Conservation (phyloP, 2,888 invertebrate genomes). For the Nemurella pictetii region DNA sequence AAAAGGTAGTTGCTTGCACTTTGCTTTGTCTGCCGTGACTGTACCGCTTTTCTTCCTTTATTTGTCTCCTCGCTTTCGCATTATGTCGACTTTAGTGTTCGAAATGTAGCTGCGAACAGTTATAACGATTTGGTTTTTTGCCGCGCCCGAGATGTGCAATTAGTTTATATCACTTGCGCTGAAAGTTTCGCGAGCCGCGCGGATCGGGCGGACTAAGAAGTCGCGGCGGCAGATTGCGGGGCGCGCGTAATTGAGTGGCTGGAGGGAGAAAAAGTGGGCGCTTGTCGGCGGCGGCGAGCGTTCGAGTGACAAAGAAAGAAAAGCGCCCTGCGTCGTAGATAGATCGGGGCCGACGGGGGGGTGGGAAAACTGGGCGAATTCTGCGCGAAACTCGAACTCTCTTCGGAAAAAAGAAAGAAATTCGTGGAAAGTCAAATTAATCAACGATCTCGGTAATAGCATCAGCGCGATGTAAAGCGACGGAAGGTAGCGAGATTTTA, state of each 20-base stretch:
- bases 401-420: too few relatives aligned
- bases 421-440: not conserved
- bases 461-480: not conserved
- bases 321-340: too few relatives aligned
- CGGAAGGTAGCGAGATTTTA: not conserved
- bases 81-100: too few relatives aligned
- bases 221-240: not conserved
- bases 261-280: not conserved
- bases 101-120: too few relatives aligned
- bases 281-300: not conserved
- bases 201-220: not conserved
- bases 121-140: not conserved
- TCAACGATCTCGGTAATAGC: not conserved
- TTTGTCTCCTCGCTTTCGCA: too few relatives aligned
- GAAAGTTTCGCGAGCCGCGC: not conserved
- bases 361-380: too few relatives aligned
- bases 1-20: too few relatives aligned
- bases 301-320: not conserved
- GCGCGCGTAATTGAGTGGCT: not conserved
- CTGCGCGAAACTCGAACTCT: not conserved
- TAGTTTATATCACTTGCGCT: not conserved
- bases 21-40: too few relatives aligned
- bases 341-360: too few relatives aligned
- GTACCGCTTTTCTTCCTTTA: too few relatives aligned
- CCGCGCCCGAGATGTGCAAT: not conserved